Evolutionary conservation across 2,888 invertebrate genomes (phyloP), one percentile per base, ranked within the genome.

Genomic region (Microplitis deprimator): DNA sequence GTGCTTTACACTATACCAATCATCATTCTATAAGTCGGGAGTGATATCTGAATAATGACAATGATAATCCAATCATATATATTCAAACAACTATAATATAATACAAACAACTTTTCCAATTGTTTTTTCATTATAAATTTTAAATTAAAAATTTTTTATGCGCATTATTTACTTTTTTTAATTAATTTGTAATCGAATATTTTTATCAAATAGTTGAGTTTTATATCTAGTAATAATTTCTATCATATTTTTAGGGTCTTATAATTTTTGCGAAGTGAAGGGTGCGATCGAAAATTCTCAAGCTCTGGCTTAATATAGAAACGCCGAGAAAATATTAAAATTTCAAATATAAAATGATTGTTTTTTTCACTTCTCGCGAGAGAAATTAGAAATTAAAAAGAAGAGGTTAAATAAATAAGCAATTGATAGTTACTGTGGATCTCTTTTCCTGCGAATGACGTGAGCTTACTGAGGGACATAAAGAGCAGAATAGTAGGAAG

Each of bases 371-470:
- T 4, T 29, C 20, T 2, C 4, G 29, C 29, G 4, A 29, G 29
- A 29, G 29, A 29, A 29, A 29, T 29, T 29, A 29, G 2, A 4
- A 29, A 29, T 29, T 29, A 0, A 29, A 29, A 29, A 29, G 4
- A 29, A 29, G 4, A 29, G 3, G 29, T 29, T 29, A 29, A 29
- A 29, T 29, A 29, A 29, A 29, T 29, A 3, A 29, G 3, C 29
- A 29, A 29, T 29, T 29, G 3, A 29, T 29, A 29, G 29, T 29
- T 29, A 29, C 2, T 29, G 3, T 29, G 29, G 29, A 73, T 73
- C 64, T 73, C 38, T 65, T 73, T 73, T 73, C 59, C 75, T 79
- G 76, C 74, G 64, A 68, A 73, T 75, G 72, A 79, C 76, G 73
- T 77, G 77, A 75, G 79, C 64, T 76, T 60, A 39, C 62, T 75